A percentile compares a stretch with the other conserved stretches of the same genome.
These are phyloP conservation scores for Margaritifera margaritifera DNA, from an alignment of 2,888 invertebrate species.

Conservation along the genomic window DNA sequence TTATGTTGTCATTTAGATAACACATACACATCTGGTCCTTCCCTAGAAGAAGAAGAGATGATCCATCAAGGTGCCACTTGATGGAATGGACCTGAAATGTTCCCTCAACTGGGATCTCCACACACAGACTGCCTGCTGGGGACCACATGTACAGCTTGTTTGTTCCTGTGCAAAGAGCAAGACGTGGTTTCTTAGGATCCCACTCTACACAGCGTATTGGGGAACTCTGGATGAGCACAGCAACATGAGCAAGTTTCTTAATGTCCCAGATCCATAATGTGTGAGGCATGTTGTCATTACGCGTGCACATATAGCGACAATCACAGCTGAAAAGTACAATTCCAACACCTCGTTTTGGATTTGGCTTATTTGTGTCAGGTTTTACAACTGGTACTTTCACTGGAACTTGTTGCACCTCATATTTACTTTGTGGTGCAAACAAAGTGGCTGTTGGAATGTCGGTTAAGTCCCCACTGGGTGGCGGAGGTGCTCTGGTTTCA, in stretches of 20 bases:
- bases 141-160: constrained; percentile 74
- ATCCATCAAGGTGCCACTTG: constrained; percentile 70
- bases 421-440: constrained; percentile 67
- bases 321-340: constrained; percentile 67
- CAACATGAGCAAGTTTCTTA: constrained; percentile 60
- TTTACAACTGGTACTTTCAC: constrained; percentile 64
- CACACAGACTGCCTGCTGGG: constrained; percentile 70
- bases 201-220: constrained; percentile 71
- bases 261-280: constrained; percentile 73
- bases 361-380: constrained; percentile 69
- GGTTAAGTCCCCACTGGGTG: constrained; percentile 47
- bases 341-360: constrained; percentile 71
- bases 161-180: constrained; percentile 72
- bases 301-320: constrained; percentile 69
- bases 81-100: constrained; percentile 67
- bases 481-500: constrained; percentile 55
- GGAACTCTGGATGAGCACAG: constrained; percentile 70
- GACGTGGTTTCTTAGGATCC: constrained; percentile 69
- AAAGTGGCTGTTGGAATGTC: constrained; percentile 58
- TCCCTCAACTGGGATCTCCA: constrained; percentile 70
- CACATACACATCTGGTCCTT: constrained; percentile 72
- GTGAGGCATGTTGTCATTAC: constrained; percentile 72
- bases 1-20: constrained; percentile 54
- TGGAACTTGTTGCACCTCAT: constrained; percentile 57
- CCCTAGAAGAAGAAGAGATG: constrained; percentile 66